Evolutionary conservation across 2,113 vertebrate species (phyloP).

Genomic region (Cairina moschata): DNA sequence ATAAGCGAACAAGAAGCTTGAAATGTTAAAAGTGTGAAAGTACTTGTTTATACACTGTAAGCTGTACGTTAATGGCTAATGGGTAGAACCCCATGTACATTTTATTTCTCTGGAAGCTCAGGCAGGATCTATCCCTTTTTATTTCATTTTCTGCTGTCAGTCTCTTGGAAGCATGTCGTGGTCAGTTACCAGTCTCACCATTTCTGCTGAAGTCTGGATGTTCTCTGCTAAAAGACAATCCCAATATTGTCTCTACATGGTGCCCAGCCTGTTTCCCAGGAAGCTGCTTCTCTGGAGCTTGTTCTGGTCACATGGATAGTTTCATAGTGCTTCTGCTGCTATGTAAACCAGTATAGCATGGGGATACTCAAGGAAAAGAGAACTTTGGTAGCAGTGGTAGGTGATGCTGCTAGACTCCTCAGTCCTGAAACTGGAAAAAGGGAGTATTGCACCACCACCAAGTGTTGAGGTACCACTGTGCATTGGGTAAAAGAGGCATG

Average conservation of each 20-base stretch:
- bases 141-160: neutral
- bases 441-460: neutral
- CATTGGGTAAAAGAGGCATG: neutral
- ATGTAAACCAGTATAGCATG: neutral
- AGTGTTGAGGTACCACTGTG: neutral
- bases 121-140: neutral
- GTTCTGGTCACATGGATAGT: neutral
- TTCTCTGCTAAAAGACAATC: neutral
- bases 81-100: neutral
- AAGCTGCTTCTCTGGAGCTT: neutral
- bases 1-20: neutral
- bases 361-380: neutral
- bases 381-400: neutral
- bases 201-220: neutral
- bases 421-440: neutral
- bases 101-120: neutral
- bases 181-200: neutral
- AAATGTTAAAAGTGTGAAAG: neutral
- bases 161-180: neutral
- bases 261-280: neutral
- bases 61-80: neutral
- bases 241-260: neutral
- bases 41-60: accelerated
- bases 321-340: neutral
- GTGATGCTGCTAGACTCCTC: neutral